Conservation (phyloP, 1,140 invertebrate species). For the Drusus annulatus region DNA sequence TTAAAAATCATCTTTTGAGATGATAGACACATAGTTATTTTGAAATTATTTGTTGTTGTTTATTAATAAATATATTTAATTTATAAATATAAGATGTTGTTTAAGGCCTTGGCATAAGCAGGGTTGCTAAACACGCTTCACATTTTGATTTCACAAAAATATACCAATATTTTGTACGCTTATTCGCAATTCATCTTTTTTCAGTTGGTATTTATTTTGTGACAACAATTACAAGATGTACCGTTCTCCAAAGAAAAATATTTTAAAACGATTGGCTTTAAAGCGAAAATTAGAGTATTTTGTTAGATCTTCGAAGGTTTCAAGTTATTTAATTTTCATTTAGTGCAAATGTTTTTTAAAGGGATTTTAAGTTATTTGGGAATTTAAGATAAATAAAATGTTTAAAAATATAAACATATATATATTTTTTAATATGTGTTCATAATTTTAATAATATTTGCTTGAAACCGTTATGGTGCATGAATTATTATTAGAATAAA, state of each 20-base stretch:
- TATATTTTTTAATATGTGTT: neutral
- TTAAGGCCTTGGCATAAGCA: slow-evolving; percentile 46
- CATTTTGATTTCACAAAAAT: slow-evolving; percentile 30
- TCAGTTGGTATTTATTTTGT: slow-evolving; percentile 3
- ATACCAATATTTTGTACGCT: neutral
- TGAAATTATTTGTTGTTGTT: neutral
- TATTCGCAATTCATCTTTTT: neutral
- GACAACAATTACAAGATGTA: slow-evolving; percentile 22
- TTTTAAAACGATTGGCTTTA: neutral
- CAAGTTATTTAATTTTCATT: neutral
- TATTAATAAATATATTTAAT: slow-evolving; percentile 19
- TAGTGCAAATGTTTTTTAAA: neutral
- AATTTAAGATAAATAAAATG: too few relatives aligned
- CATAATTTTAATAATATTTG: neutral
- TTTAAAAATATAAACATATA: too few relatives aligned
- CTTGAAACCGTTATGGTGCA: too few relatives aligned
- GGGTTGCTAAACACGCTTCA: slow-evolving; percentile 44
- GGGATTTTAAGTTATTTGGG: neutral
- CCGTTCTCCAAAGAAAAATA: neutral
- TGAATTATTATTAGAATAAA: too few relatives aligned
- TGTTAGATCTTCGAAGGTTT: neutral
- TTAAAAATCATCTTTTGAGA: neutral
- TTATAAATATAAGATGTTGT: slow-evolving; percentile 28
- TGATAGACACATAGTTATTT: neutral
- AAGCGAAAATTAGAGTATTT: neutral